phyloP scores from a whole-genome alignment of 2,888 invertebrate genomes.

The Nycteola revayana region DNA sequence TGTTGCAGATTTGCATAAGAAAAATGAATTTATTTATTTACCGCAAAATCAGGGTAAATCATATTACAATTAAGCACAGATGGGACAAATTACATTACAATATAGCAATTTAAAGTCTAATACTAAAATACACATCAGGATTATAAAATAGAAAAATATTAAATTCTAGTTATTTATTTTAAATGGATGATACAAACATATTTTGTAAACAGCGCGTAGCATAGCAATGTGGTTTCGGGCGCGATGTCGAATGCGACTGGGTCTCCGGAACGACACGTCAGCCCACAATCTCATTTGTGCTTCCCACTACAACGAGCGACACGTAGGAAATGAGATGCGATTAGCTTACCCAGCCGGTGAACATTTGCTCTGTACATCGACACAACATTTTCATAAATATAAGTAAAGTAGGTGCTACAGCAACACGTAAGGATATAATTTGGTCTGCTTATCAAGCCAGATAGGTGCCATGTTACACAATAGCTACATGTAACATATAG shows the following conservation, averaged over 20 bases:
- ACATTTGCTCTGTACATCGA: conserved; percentile 37
- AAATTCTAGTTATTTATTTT: no score
- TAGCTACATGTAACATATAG: neutral
- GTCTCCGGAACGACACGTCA: conserved; percentile 60
- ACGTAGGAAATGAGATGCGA: conserved; percentile 70
- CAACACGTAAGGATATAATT: conserved; percentile 27
- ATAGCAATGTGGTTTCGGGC: conserved; percentile 39
- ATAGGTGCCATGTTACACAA: conserved; percentile 8
- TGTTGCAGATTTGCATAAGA: no score
- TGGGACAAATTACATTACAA: no score
- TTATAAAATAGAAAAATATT: no score
- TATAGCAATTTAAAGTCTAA: no score
- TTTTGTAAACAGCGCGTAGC: conserved; percentile 31
- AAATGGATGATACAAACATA: conserved; percentile 18
- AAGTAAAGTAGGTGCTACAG: conserved; percentile 30
- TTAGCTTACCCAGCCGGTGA: conserved; percentile 56
- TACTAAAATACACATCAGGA: no score
- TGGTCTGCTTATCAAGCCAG: conserved; percentile 30
- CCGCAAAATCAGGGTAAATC: conserved; percentile 21
- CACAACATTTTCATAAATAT: conserved; percentile 32
- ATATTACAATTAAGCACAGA: neutral
- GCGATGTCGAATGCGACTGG: conserved; percentile 48
- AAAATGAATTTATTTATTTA: no score
- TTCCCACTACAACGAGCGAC: conserved; percentile 62
- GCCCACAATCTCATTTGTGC: conserved; percentile 68